Evolutionary conservation across 2,797 vertebrate genomes (phyloP).

Genomic region (Oryzias sinensis): DNA sequence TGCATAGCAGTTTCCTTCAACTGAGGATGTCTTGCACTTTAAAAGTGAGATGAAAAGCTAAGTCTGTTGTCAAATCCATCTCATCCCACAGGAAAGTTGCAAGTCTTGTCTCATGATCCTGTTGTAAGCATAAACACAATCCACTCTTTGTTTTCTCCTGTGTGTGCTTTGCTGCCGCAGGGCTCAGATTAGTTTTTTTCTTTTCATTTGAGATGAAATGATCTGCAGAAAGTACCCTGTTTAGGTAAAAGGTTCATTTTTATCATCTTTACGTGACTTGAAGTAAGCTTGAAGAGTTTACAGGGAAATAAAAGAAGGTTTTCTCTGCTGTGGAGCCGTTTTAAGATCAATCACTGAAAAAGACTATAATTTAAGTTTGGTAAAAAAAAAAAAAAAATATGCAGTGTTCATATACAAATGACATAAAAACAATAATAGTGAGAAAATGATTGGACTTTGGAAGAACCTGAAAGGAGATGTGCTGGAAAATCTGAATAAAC

Average conservation of each 20-base stretch:
- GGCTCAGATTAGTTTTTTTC: constrained; percentile 51
- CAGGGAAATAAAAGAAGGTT: not conserved
- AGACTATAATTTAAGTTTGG: not conserved
- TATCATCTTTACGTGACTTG: constrained; percentile 3
- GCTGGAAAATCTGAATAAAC: too few species aligned
- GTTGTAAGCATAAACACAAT: constrained; percentile 61
- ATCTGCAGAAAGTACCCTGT: constrained; percentile 18
- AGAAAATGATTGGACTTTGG: too few species aligned
- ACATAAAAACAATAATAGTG: constrained; percentile 6
- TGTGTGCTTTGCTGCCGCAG: constrained; percentile 39
- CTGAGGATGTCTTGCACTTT: not conserved
- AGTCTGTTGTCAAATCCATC: constrained; percentile 52
- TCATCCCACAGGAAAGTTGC: constrained; percentile 36
- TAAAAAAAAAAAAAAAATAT: not conserved
- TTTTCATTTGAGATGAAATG: constrained; percentile 29
- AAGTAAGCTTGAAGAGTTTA: not conserved
- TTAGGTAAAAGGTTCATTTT: constrained; percentile 10
- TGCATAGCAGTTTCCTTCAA: constrained; percentile 6
- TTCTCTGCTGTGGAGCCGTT: constrained; percentile 18
- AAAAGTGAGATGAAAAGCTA: constrained; percentile 27
- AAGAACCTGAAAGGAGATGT: too few species aligned
- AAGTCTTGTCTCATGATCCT: constrained; percentile 60
- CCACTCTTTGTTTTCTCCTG: constrained; percentile 62
- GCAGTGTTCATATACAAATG: constrained; percentile 5
- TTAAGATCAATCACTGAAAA: constrained; percentile 19